Base-by-base conservation (phyloP, 2,888 invertebrate species). In the Stictocephala bisonia region DNA sequence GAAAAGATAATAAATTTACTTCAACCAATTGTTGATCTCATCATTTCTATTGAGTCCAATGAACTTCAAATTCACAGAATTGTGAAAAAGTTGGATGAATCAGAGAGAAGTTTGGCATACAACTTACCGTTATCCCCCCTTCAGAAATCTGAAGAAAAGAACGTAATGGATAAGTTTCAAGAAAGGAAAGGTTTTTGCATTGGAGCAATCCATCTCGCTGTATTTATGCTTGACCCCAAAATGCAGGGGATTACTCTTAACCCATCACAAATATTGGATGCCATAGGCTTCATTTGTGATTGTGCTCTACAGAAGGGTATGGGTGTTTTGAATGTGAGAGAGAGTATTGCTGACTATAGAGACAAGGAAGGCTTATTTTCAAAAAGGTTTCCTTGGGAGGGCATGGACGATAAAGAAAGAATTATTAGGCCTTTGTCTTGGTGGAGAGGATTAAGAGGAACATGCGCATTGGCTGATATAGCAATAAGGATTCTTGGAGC, bases 371-470 rank as follows among this genome's bases (percentile, higher is more conserved):
- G 67, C 40, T 13, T 67, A 44, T 72, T 51, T 40, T 40, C 53
- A 26, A 29, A 78, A 79, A 44, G 20, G 22, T 68, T 68, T 29
- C n/a, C 53, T 44, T 15, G 78, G 79, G 48, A 66, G 41, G 66
- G 66, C 3, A 31, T 66, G n/a, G 44, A 27, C 22, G 66, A 24
- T 26, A 44, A 48, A 40, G 48, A 66, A 3, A 40, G n/a, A 22
- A 44, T 27, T 26, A 66, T 44, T 3, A 66, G 31, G 67, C 27
- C 15, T 50, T 13, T 50, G 9, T 15, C 3, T 4, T 67, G 67
- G 50, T 67, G 48, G 50, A 48, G 18, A 18, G 50, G 67, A 20
- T 20, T 50, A 18, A 67, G 67, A 48, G 29, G 67, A 15, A 50
- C 50, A 3, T 67, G 67, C 18, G 29, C 13, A 15, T 67, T 50